Evolutionary conservation across 2,888 invertebrate species (phyloP).

Genomic region (Dryobota labecula): DNA sequence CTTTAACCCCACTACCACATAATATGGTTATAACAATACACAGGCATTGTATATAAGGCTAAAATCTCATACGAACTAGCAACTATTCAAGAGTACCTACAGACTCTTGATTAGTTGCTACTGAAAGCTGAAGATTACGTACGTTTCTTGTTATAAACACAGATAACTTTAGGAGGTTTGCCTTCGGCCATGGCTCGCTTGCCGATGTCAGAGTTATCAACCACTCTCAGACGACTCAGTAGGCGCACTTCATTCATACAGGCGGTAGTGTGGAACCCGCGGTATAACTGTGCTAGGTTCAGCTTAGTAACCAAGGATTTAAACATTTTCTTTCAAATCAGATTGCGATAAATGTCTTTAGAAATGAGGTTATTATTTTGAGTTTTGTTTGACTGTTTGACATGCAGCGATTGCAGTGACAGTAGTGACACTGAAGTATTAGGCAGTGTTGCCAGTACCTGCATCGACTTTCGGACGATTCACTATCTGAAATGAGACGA

Average conservation of each 20-base stretch:
- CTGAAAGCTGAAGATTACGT: slow-evolving; percentile 62
- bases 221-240: slow-evolving; percentile 95
- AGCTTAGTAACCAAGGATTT: slow-evolving; percentile 76
- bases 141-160: slow-evolving; percentile 96
- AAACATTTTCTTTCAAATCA: slow-evolving; percentile 74
- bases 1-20: too few species aligned
- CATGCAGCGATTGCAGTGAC: slow-evolving; percentile 11
- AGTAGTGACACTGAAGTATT: background rate
- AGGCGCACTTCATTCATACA: slow-evolving; percentile 92
- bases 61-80: too few species aligned
- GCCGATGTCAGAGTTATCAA: slow-evolving; percentile 99
- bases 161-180: slow-evolving; percentile 97
- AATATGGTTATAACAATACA: too few species aligned
- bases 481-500: too few species aligned
- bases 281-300: slow-evolving; percentile 63
- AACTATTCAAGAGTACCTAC: too few species aligned
- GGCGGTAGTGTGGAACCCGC: slow-evolving; percentile 91
- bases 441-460: too few species aligned
- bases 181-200: slow-evolving; percentile 98
- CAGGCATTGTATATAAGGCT: too few species aligned
- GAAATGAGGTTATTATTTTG: slow-evolving; percentile 38
- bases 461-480: too few species aligned
- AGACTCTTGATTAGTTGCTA: too few species aligned
- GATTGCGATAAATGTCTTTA: background rate
- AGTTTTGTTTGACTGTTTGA: slow-evolving; percentile 16